Evolutionary conservation across 2,888 invertebrate species (phyloP), one percentile per base, ranked within the genome.

Genomic region (Yponomeuta sedellus): DNA sequence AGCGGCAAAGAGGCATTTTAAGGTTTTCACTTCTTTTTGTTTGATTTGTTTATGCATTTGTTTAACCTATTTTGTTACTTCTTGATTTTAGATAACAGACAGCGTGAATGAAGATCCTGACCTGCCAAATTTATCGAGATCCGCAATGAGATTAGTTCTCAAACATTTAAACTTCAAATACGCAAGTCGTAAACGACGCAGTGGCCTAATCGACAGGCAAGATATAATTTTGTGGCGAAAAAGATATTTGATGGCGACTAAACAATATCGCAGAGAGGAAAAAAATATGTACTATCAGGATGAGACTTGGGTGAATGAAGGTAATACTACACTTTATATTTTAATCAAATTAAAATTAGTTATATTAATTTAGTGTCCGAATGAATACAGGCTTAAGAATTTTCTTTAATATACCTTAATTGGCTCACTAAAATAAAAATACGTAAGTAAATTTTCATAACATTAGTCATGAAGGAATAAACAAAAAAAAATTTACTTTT

Each of bases 151-250:
- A 39, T 16, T n/a, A 19, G 59, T 65, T 16, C 16, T 59, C 11
- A 58, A 65, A 19, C 59, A 65, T 20, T 59, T 64, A 64, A 64
- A 64, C n/a, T 64, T 64, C 19, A 57, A 64, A 64, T 64, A 64
- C 12, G 64, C 57, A 0, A 64, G 57, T 25, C 64, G 64, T n/a
- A 64, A 64, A 64, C 64, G 57, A 4, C 57, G 57, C 25, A 64
- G 64, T 28, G 10, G 8, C 16, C 34, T 64, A n/a, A 64, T 19
- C 22, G 64, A 64, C 28, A 22, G 64, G 10, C 57, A 64, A 6
- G 64, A 64, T 10, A 57, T 64, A 10, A 64, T 64, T n/a, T 57
- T 57, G 34, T 64, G 64, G 64, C 52, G 64, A 10, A 22, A 57
- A 57, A 11, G 28, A 57, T 64, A 64, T 56, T 56, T 64, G 64